These are phyloP conservation scores for Charadrius vociferus DNA, from an alignment of 2,113 vertebrate species.

Conservation along the genomic window DNA sequence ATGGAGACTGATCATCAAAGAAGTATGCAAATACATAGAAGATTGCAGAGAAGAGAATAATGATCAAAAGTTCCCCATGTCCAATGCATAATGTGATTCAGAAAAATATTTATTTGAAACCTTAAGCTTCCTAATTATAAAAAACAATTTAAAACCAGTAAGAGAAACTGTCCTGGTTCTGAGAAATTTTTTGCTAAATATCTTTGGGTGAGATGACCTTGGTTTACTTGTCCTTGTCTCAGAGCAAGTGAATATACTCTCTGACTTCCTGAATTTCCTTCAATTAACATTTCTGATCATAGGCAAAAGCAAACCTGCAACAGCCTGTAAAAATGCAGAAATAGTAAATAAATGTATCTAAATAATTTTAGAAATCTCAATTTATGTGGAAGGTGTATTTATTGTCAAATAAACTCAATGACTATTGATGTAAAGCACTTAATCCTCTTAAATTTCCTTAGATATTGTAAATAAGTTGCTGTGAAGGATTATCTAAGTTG, in stretches of 20 bases:
- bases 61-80: not conserved
- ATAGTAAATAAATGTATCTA: not conserved
- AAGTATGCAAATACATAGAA: not conserved
- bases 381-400: not conserved
- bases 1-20: not conserved
- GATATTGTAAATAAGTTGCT: not conserved
- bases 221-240: not conserved
- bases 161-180: not conserved
- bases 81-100: not conserved
- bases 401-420: not conserved
- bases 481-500: not conserved
- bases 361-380: not conserved
- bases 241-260: not conserved
- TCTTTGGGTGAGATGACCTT: not conserved
- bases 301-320: not conserved
- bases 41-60: not conserved
- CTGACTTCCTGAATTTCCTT: not conserved
- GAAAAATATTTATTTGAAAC: not conserved
- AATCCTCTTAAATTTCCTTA: not conserved
- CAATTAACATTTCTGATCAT: not conserved
- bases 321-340: not conserved
- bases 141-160: not conserved
- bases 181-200: not conserved
- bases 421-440: not conserved
- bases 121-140: not conserved